Base-by-base conservation (phyloP, 2,113 vertebrate genomes). In the Chascanopsetta lugubris region DNA sequence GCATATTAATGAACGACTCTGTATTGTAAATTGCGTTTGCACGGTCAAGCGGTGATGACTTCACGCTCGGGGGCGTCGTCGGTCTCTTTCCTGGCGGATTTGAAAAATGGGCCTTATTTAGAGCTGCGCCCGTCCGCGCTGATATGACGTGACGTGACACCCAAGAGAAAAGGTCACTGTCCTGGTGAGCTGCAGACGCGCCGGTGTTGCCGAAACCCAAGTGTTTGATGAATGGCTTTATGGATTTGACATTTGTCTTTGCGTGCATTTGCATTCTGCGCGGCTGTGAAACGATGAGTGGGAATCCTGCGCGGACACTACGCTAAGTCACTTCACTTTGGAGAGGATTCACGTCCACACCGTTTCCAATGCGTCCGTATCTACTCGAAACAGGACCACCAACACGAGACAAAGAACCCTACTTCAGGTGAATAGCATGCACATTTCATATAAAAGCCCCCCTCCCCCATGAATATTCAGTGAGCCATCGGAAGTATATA, bases 181-280 rank as follows among this genome's bases (percentile, higher is more conserved):
- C 51, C 55, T 36, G 61, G 60, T 72, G 74, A 77, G 67, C 32
- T 11, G 68, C 72, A 56, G 63, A 66, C 68, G 42, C 68, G 43
- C 54, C 43, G 50, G 49, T 80, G 63, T 61, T 72, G 57, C 68
- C 8, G 40, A 70, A 80, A 40, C 48, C 13, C 20, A 79, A 62
- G 72, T 79, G 79, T 85, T 85, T 85, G 83, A 87, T 79, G 77
- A 78, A 78, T 72, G 71, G 62, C 63, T 88, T 84, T 62, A 87
- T 87, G 72, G 79, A 87, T 88, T 86, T 89, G 83, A 83, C 84
- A 87, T 89, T 90, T 81, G 69, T 89, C 83, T 53, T 69, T 30
- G 11, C 43, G 27, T 54, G 27, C 32, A 79, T 89, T 87, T 87
- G 75, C 66, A 79, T 85, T 85, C 79, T 65, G 77, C 25, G 21